Evolutionary conservation across 2,113 vertebrate species (phyloP).

Genomic region (Ailuropoda melanoleuca): DNA sequence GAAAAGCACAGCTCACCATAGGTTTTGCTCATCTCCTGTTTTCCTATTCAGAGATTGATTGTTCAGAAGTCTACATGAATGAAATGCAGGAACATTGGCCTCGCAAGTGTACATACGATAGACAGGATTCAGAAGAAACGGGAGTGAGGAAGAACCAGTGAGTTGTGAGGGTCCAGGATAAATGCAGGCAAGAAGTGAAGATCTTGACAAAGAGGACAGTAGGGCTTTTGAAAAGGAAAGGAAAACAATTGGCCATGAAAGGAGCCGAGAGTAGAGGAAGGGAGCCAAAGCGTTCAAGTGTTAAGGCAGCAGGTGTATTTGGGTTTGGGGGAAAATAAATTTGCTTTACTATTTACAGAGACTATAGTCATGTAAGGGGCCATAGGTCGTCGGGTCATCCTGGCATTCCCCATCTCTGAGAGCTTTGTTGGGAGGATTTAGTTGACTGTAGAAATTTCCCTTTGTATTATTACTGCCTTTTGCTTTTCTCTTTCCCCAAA

Average conservation of each 20-base stretch:
- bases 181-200: background rate
- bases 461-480: background rate
- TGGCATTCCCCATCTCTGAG: background rate
- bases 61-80: background rate
- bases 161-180: background rate
- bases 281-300: background rate
- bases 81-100: background rate
- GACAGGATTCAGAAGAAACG: background rate
- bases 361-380: background rate
- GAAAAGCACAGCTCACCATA: background rate
- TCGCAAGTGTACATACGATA: too few species aligned
- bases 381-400: accelerated
- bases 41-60: background rate
- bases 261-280: background rate
- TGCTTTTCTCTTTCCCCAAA: background rate
- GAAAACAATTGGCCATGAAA: background rate
- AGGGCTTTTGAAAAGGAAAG: background rate
- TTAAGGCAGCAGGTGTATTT: background rate
- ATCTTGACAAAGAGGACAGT: background rate
- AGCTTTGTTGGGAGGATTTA: background rate
- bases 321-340: background rate
- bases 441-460: background rate
- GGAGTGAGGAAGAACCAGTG: background rate
- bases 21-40: background rate
- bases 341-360: background rate